Percentiles rank a stretch among this genome's conserved stretches.
Conservation (phyloP, 2,888 invertebrate species). For the Idaea straminata region DNA sequence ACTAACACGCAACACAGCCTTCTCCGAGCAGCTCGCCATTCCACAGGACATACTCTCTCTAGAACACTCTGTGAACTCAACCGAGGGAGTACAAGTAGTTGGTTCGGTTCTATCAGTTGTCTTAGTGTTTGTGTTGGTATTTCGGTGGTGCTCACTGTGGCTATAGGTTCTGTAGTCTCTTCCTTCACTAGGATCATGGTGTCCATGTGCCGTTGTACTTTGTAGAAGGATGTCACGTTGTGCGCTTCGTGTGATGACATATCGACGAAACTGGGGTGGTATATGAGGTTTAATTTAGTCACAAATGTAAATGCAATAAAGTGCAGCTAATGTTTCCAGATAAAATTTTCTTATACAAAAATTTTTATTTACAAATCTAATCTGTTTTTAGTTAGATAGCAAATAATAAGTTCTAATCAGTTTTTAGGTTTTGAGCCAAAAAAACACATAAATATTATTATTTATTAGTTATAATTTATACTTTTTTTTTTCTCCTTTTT, state of each 20-base stretch:
- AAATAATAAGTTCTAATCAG: no score
- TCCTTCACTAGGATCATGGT: slow-evolving; percentile 94
- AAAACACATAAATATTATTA: no score
- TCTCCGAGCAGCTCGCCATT: slow-evolving; percentile 86
- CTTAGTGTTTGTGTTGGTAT: slow-evolving; percentile 93
- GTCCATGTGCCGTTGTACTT: slow-evolving; percentile 81
- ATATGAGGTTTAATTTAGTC: background rate
- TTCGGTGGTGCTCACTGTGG: slow-evolving; percentile 93
- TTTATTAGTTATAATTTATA: no score
- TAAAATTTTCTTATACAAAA: no score
- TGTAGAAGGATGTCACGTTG: slow-evolving; percentile 84
- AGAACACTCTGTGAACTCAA: slow-evolving; percentile 93
- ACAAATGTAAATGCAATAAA: no score
- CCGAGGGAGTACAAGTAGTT: slow-evolving; percentile 92
- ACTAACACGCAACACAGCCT: slow-evolving; percentile 90
- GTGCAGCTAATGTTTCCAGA: no score
- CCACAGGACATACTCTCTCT: slow-evolving; percentile 93
- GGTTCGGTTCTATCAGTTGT: slow-evolving; percentile 93
- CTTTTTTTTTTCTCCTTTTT: no score
- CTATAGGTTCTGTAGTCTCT: slow-evolving; percentile 88
- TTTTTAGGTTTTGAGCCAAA: no score
- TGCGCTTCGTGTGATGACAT: slow-evolving; percentile 81
- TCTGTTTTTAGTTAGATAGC: no score
- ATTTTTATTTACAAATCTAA: no score
- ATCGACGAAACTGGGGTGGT: slow-evolving; percentile 82